phyloP scores from a whole-genome alignment of 2,797 vertebrate genomes.

The Ctenochaetus hawaiiensis region DNA sequence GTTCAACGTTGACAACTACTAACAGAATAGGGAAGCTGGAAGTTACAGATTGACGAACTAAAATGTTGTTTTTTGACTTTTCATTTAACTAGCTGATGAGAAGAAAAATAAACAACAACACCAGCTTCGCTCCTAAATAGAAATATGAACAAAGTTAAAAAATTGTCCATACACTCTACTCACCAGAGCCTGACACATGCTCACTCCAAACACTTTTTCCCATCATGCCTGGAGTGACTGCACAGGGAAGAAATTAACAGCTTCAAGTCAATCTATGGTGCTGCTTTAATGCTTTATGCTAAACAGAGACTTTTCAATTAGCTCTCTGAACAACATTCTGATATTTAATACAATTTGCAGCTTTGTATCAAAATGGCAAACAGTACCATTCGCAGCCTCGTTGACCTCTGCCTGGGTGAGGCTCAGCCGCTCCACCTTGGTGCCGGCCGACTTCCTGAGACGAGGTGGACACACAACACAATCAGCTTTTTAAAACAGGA shows the following conservation, averaged over 20 bases:
- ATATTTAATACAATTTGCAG: background rate
- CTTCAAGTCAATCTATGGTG: background rate
- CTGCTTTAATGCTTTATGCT: slow-evolving; percentile 1
- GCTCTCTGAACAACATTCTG: background rate
- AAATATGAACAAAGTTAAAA: background rate
- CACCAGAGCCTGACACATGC: slow-evolving; percentile 78
- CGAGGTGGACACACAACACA: slow-evolving; percentile 48
- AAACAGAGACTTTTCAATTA: background rate
- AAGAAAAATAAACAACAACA: background rate
- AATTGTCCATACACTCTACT: slow-evolving; percentile 11
- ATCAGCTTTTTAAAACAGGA: slow-evolving; percentile 52
- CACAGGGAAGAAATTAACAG: slow-evolving; percentile 30
- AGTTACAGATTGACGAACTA: background rate
- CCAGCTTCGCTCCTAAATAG: background rate
- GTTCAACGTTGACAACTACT: background rate
- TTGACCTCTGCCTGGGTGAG: slow-evolving; percentile 80
- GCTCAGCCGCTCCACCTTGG: slow-evolving; percentile 80
- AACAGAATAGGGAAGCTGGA: background rate
- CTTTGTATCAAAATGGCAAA: background rate
- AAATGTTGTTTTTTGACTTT: background rate
- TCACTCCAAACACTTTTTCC: slow-evolving; percentile 86
- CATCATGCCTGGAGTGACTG: slow-evolving; percentile 84
- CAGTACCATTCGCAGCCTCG: slow-evolving; percentile 77
- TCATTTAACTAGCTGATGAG: background rate
- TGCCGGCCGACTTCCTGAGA: slow-evolving; percentile 80